Percentiles rank a stretch among this genome's conserved stretches.
Evolutionary conservation across 2,113 vertebrate species (phyloP).

Genomic region (Eurypyga helias): DNA sequence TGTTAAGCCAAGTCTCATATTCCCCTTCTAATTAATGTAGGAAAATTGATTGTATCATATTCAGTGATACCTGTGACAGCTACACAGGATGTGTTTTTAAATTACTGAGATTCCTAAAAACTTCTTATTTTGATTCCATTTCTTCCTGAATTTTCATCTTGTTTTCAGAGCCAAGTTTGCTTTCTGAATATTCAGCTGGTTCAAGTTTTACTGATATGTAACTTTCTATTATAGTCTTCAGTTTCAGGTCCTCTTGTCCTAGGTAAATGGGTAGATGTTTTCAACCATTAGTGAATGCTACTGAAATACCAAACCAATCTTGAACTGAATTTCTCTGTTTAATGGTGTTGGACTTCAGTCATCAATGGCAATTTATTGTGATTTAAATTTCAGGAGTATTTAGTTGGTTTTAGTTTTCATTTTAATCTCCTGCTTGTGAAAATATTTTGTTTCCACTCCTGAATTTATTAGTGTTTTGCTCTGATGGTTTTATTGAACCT

Average conservation of each 20-base stretch:
- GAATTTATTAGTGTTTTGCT: background rate
- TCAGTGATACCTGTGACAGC: background rate
- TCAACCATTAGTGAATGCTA: background rate
- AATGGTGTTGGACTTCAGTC: background rate
- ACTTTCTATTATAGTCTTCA: background rate
- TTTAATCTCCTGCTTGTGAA: background rate
- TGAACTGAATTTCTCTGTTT: background rate
- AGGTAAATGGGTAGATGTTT: background rate
- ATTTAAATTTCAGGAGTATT: background rate
- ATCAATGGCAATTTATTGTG: background rate
- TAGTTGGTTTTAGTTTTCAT: background rate
- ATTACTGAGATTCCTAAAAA: background rate
- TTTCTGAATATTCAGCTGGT: background rate
- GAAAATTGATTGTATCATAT: background rate
- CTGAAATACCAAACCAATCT: background rate
- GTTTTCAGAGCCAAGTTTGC: background rate
- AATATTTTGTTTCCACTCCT: background rate
- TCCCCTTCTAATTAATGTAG: background rate
- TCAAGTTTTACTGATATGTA: background rate
- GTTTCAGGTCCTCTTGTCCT: background rate
- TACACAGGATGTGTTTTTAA: background rate
- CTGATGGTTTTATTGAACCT: background rate
- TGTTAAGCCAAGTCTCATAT: background rate
- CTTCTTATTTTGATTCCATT: background rate
- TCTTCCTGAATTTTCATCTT: background rate